A percentile compares a stretch with the other conserved stretches of the same genome.
phyloP scores from a whole-genome alignment of 2,888 invertebrate species.

The Leistus spinibarbis region DNA sequence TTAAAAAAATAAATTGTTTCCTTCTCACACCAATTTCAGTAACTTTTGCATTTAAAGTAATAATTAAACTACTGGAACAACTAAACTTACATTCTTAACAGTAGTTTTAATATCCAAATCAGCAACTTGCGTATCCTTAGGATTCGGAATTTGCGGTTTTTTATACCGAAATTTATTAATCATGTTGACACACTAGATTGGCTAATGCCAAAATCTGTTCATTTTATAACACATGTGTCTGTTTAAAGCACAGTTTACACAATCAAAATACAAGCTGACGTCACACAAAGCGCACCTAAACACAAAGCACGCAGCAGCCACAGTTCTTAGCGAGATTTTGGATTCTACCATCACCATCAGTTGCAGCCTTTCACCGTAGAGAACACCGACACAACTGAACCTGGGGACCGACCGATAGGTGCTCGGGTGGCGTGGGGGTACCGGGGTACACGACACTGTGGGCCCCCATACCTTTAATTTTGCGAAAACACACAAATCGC shows the following conservation, averaged over 20 bases:
- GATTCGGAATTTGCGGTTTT: conserved; percentile 47
- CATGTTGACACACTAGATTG: conserved; percentile 44
- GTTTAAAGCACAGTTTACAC: conserved; percentile 18
- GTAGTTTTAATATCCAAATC: conserved; percentile 41
- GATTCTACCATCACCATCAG: not conserved
- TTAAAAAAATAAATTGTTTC: too few species aligned
- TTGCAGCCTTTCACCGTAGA: conserved; percentile 4
- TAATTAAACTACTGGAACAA: not conserved
- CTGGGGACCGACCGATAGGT: conserved; percentile 2
- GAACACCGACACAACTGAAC: conserved; percentile 6
- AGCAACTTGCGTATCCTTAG: conserved; percentile 27
- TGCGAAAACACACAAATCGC: conserved; percentile 1
- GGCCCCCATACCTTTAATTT: not conserved
- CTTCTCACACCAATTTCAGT: too few species aligned
- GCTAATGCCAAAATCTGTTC: conserved; percentile 11
- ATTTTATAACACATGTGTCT: not conserved
- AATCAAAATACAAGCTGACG: too few species aligned
- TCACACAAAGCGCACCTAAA: not conserved
- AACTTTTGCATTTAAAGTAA: too few species aligned
- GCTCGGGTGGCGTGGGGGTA: not conserved
- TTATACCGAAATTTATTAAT: conserved; percentile 56
- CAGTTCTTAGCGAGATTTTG: not conserved
- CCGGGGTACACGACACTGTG: not conserved
- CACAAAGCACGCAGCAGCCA: not conserved
- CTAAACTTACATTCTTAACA: conserved; percentile 31